Evolutionary conservation across 1,140 invertebrate genomes (phyloP).

Genomic region (Belonocnema kinseyi): DNA sequence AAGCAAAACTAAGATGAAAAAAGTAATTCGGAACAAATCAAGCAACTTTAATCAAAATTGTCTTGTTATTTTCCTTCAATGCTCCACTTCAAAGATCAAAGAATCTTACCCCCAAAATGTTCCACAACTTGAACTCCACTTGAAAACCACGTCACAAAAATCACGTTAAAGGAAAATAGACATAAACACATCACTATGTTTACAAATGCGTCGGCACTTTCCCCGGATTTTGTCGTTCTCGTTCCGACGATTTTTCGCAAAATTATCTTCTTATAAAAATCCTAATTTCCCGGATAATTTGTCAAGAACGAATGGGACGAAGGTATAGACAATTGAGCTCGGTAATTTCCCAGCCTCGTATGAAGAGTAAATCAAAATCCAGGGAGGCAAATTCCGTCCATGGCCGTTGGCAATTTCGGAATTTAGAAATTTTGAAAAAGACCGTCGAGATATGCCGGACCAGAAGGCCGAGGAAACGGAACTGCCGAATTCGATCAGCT

Average conservation of each 20-base stretch:
- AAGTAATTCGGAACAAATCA: background rate
- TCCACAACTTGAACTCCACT: background rate
- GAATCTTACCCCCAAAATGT: background rate
- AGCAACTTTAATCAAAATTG: too few relatives aligned
- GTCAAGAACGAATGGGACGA: too few relatives aligned
- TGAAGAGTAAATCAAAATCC: too few relatives aligned
- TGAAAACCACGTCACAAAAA: background rate
- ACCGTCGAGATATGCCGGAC: background rate
- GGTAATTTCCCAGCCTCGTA: too few relatives aligned
- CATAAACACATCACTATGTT: background rate
- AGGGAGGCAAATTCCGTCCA: too few relatives aligned
- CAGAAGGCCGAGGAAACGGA: too few relatives aligned
- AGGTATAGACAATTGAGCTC: too few relatives aligned
- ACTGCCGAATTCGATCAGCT: constrained; percentile 62
- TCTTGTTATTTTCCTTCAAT: background rate
- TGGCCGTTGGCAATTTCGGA: too few relatives aligned
- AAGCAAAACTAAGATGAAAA: background rate
- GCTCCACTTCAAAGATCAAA: background rate
- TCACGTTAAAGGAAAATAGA: background rate
- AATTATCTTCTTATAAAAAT: too few relatives aligned
- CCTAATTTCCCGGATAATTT: too few relatives aligned
- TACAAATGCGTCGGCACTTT: background rate
- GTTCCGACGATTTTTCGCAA: too few relatives aligned
- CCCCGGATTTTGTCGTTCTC: too few relatives aligned
- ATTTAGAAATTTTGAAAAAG: background rate